A percentile compares a stretch with the other conserved stretches of the same genome.
Evolutionary conservation across 1,140 invertebrate genomes (phyloP).

Genomic region (Lanistes nyassanus): DNA sequence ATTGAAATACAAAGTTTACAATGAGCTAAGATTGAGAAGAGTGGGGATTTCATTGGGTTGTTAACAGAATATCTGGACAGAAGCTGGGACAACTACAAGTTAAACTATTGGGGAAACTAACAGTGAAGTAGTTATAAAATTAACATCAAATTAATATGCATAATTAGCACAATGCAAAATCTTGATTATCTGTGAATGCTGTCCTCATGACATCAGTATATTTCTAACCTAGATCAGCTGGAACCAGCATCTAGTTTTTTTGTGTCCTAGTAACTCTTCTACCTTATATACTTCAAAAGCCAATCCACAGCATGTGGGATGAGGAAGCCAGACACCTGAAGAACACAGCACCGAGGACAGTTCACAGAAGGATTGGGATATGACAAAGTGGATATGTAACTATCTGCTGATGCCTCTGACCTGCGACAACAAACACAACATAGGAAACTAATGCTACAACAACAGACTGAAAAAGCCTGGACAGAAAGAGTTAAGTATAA

Average conservation of each 20-base stretch:
- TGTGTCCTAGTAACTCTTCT: neutral
- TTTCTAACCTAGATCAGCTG: neutral
- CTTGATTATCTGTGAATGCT: no score
- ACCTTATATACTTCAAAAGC: constrained; percentile 40
- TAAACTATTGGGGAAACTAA: no score
- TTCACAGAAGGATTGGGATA: constrained; percentile 27
- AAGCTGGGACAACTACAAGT: no score
- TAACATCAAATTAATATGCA: no score
- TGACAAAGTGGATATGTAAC: constrained; percentile 26
- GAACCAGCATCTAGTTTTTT: neutral
- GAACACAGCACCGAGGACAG: constrained; percentile 25
- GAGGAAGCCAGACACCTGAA: constrained; percentile 38
- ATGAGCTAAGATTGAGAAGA: no score
- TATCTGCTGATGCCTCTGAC: constrained; percentile 32
- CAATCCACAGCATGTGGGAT: constrained; percentile 30
- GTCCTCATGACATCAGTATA: neutral
- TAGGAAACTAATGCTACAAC: neutral
- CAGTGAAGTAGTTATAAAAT: no score
- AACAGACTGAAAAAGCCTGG: neutral
- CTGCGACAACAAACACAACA: constrained; percentile 8
- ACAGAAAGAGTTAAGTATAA: no score
- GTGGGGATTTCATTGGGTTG: no score
- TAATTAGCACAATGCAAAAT: no score
- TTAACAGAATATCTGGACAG: no score
- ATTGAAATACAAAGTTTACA: no score